Evolutionary conservation across 2,113 vertebrate genomes (phyloP).

Genomic region (Microtus ochrogaster): DNA sequence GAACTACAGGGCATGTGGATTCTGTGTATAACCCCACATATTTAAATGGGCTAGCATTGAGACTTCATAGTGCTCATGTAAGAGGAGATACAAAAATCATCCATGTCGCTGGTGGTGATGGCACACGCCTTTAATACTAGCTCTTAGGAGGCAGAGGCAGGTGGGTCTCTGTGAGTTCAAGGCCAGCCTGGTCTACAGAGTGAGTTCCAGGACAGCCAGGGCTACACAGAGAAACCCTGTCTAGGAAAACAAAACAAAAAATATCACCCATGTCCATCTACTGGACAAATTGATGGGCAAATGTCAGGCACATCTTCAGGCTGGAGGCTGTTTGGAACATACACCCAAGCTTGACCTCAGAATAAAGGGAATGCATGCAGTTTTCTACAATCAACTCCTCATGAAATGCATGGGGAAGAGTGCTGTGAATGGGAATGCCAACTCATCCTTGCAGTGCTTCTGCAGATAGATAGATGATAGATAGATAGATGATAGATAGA

Average conservation of each 20-base stretch:
- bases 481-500: too few relatives aligned
- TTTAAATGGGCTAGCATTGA: not conserved
- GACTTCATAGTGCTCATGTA: not conserved
- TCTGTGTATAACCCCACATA: not conserved
- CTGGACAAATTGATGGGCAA: not conserved
- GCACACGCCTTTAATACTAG: too few relatives aligned
- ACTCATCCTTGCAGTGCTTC: not conserved
- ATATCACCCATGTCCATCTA: not conserved
- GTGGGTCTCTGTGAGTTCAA: too few relatives aligned
- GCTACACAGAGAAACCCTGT: too few relatives aligned
- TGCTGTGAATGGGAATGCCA: not conserved
- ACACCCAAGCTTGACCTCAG: fast-evolving
- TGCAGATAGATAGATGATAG: not conserved
- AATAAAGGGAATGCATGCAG: not conserved
- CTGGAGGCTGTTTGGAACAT: too few relatives aligned
- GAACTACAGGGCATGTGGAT: not conserved
- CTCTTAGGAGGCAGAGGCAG: too few relatives aligned
- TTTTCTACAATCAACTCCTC: not conserved
- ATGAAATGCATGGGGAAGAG: not conserved
- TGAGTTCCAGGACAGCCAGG: too few relatives aligned
- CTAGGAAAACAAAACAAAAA: too few relatives aligned
- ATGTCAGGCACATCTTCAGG: not conserved
- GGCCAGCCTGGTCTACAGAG: too few relatives aligned
- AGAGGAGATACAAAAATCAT: not conserved
- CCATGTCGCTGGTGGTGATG: not conserved